phyloP scores from a whole-genome alignment of 2,888 invertebrate species.

The Limnephilus marmoratus region DNA sequence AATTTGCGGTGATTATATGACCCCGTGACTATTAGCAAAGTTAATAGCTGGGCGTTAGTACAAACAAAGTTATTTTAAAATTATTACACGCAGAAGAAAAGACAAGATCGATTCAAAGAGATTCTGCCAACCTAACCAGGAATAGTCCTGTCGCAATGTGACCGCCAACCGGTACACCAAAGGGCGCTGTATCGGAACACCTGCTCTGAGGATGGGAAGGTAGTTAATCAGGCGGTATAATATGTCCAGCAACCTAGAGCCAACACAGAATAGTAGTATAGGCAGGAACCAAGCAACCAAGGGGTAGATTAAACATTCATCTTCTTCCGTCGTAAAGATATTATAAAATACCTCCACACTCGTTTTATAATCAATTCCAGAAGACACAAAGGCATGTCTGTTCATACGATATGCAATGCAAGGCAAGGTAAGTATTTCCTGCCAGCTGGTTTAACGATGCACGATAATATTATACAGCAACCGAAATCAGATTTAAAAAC shows the following conservation, averaged over 20 bases:
- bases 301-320: background rate
- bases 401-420: background rate
- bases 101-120: background rate
- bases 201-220: background rate
- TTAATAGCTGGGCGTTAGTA: background rate
- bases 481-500: background rate
- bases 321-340: background rate
- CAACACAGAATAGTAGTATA: background rate
- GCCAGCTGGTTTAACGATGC: background rate
- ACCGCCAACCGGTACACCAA: too few relatives aligned
- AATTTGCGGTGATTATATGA: background rate
- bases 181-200: too few relatives aligned
- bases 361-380: background rate
- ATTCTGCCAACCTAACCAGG: background rate
- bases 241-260: too few relatives aligned
- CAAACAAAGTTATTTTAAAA: background rate
- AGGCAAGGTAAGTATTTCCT: background rate
- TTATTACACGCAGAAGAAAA: background rate
- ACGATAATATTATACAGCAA: background rate
- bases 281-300: background rate
- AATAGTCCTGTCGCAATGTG: background rate
- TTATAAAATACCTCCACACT: background rate
- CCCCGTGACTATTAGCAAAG: background rate
- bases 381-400: background rate
- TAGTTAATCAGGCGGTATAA: background rate